Base-by-base conservation (phyloP, 2,888 invertebrate genomes). In the Ectemnius continuus region DNA sequence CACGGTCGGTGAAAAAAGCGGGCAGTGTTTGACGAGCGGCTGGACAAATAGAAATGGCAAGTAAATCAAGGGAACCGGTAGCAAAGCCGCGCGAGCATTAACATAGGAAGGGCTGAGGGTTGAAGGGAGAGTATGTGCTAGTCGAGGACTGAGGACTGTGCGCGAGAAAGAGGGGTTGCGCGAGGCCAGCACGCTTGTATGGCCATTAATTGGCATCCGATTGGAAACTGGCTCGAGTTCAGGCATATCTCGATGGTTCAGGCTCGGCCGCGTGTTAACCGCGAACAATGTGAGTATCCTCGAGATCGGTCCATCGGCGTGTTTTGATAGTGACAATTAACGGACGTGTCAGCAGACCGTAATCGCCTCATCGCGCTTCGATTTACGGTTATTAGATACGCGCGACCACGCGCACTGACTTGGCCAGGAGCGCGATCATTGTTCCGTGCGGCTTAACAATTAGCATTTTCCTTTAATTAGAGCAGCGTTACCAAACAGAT, bases 161-260 rank as follows among this genome's bases (percentile, higher is more conserved):
- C 47, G 60, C 23, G 63, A 23, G 58, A 46, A 26, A 18, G 20
- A n/a, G 26, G 23, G 48, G 18, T 11, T 23, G 6, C 47, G 6
- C 45, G 4, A 26, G 11, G 5, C 20, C 48, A 56, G 16, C 48
- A 20, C 23, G 48, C 20, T 73, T 56, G 63, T 52, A 63, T 72
- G 68, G 61, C 73, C 69, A 74, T 80, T 82, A 80, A 80, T 80
- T 69, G 77, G 52, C 56, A 63, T 52, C 61, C 65, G 47, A 73
- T 79, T 61, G 72, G 67, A 76, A 76, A 76, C 61, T 6, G 66
- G 56, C 57, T 47, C 48, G 62, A 67, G 72, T 79, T 75, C 66
- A 60, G 67, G 70, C 68, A 58, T 76, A 73, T 75, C 75, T 73
- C 63, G 16, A 23, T n/a, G 46, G 63, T 79, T 68, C 71, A 67